Evolutionary conservation across 2,113 vertebrate species (phyloP).

Genomic region (Mormoops blainvillei): DNA sequence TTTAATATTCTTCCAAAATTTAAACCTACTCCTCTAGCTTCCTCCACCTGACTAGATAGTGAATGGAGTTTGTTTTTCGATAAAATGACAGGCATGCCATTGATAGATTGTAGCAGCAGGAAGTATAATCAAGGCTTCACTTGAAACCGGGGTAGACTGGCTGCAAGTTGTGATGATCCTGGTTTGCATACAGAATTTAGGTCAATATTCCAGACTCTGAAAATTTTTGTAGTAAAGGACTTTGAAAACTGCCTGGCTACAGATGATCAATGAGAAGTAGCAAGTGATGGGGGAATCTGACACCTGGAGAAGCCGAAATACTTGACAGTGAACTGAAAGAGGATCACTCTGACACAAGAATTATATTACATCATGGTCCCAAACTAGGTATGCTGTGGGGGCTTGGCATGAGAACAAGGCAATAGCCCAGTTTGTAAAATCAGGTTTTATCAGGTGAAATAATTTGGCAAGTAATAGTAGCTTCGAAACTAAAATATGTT

Average conservation of each 20-base stretch:
- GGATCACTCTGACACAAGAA: neutral
- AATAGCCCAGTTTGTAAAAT: neutral
- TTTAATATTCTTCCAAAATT: neutral
- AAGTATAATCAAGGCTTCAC: neutral
- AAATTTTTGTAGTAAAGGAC: neutral
- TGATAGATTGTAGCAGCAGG: neutral
- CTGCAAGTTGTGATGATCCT: neutral
- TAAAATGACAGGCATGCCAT: neutral
- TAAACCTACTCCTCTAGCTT: neutral
- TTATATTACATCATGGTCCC: neutral
- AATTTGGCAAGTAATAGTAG: neutral
- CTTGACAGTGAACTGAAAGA: constrained; percentile 1
- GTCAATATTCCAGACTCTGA: neutral
- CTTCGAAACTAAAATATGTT: neutral
- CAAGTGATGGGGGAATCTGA: neutral
- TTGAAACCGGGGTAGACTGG: neutral
- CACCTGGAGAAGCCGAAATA: neutral
- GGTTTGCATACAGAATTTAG: neutral
- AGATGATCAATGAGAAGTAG: neutral
- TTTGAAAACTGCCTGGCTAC: neutral
- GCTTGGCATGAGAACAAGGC: neutral
- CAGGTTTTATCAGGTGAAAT: neutral
- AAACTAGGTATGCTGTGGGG: neutral
- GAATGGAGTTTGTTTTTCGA: neutral
- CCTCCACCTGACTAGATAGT: neutral